Evolutionary conservation across 92 coral and sea anemone species (phyloP), one percentile per base, ranked within the genome.

Genomic region (Chrysogorgia sp.): DNA sequence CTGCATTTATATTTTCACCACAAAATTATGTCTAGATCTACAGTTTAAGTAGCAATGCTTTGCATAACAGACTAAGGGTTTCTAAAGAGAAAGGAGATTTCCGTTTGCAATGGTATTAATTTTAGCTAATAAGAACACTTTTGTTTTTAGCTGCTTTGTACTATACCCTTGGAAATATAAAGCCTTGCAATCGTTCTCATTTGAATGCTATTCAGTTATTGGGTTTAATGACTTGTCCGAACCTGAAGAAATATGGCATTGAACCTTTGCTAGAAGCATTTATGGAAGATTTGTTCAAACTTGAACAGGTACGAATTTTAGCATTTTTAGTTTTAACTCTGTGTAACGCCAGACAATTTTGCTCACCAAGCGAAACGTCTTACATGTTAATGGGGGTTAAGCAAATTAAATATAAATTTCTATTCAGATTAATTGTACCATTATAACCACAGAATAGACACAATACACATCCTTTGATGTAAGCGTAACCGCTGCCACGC

Each of bases 301-400:
- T 88, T 34, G 93, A 90, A 67, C 90, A 85, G 85, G 92, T 89
- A 10, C 20, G n/a, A n/a, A n/a, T n/a, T n/a, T n/a, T n/a, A n/a
- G n/a, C n/a, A n/a, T n/a, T n/a, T n/a, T n/a, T n/a, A n/a, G n/a
- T n/a, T n/a, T n/a, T n/a, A n/a, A n/a, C n/a, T n/a, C n/a, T n/a
- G n/a, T n/a, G n/a, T n/a, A n/a, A n/a, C n/a, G n/a, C n/a, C n/a
- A n/a, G n/a, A n/a, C n/a, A n/a, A n/a, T n/a, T n/a, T n/a, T n/a
- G n/a, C n/a, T n/a, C n/a, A n/a, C n/a, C n/a, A n/a, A n/a, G n/a
- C n/a, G n/a, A n/a, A n/a, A n/a, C n/a, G n/a, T n/a, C n/a, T n/a
- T n/a, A n/a, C n/a, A n/a, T n/a, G n/a, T n/a, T n/a, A n/a, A n/a
- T n/a, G n/a, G n/a, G n/a, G n/a, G n/a, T n/a, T n/a, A n/a, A n/a